phyloP scores from a whole-genome alignment of 1,140 invertebrate species.

The Gryllus bimaculatus region DNA sequence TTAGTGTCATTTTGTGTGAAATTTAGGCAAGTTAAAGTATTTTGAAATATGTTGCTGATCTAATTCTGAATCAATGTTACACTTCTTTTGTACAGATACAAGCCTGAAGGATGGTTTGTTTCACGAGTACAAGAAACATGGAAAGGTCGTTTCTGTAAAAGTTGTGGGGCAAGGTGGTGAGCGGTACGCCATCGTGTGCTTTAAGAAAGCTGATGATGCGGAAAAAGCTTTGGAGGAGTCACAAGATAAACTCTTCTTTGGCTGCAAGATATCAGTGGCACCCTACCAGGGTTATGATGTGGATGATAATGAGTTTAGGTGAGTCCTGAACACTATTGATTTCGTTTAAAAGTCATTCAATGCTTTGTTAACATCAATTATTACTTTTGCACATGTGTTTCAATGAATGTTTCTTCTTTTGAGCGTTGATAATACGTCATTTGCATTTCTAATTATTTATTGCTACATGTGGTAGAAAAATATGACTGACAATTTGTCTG shows the following conservation, averaged over 20 bases:
- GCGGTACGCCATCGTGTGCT: constrained; percentile 81
- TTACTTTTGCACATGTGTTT: background rate
- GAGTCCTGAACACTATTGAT: background rate
- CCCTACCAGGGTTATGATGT: constrained; percentile 79
- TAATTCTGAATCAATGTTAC: too few relatives aligned
- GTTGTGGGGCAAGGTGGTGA: constrained; percentile 72
- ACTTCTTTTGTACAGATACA: constrained; percentile 54
- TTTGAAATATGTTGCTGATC: too few relatives aligned
- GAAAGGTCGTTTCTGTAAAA: constrained; percentile 92
- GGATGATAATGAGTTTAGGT: constrained; percentile 73
- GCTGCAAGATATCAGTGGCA: constrained; percentile 85
- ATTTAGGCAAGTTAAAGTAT: too few relatives aligned
- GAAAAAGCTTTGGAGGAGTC: constrained; percentile 91
- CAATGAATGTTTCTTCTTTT: background rate
- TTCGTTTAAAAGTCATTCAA: too few relatives aligned
- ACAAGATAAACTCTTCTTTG: constrained; percentile 93
- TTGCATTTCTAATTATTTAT: background rate
- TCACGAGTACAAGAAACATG: constrained; percentile 97
- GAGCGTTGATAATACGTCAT: background rate
- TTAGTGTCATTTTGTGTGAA: too few relatives aligned
- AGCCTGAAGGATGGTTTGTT: constrained; percentile 94
- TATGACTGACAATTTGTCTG: background rate
- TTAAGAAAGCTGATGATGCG: constrained; percentile 94
- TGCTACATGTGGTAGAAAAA: background rate
- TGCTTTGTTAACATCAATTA: background rate